Evolutionary conservation across 2,113 vertebrate genomes (phyloP).

Genomic region (Melanerpes formicivorus): DNA sequence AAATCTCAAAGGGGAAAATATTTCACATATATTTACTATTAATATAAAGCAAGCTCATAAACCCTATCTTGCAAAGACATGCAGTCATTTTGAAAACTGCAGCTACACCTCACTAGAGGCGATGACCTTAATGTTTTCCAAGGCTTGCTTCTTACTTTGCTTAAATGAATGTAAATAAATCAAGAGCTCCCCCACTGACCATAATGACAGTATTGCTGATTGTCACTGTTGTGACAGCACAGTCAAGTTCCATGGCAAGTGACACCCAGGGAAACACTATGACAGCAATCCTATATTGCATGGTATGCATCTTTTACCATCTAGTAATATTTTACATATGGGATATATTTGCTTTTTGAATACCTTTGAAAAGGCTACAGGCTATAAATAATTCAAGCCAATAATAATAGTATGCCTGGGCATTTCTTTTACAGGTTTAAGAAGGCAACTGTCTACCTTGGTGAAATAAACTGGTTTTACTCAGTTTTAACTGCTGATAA

Average conservation of each 20-base stretch:
- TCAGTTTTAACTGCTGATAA: background rate
- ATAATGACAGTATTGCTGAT: slow-evolving; percentile 31
- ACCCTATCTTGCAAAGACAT: background rate
- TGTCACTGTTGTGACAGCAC: slow-evolving; percentile 22
- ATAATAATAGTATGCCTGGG: slow-evolving; percentile 15
- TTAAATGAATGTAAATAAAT: slow-evolving; percentile 42
- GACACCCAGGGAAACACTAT: background rate
- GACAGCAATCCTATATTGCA: slow-evolving; percentile 10
- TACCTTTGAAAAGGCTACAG: slow-evolving; percentile 33
- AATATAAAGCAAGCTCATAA: slow-evolving; percentile 21
- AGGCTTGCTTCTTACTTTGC: slow-evolving; percentile 24
- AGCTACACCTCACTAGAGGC: background rate
- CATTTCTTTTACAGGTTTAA: slow-evolving; percentile 19
- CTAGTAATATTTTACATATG: slow-evolving; percentile 38
- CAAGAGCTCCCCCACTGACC: slow-evolving; percentile 30
- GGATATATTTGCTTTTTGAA: slow-evolving; percentile 24
- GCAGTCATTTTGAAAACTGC: slow-evolving; percentile 29
- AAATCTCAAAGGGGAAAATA: slow-evolving; percentile 23
- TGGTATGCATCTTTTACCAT: background rate
- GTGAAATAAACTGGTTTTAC: slow-evolving; percentile 11
- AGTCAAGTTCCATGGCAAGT: background rate
- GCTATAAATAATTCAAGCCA: slow-evolving; percentile 54
- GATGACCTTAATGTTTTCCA: slow-evolving; percentile 24
- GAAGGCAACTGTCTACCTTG: background rate
- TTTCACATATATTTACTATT: background rate